These are phyloP conservation scores for Lepas anatifera DNA, from an alignment of 2,888 invertebrate genomes.

Conservation along the genomic window DNA sequence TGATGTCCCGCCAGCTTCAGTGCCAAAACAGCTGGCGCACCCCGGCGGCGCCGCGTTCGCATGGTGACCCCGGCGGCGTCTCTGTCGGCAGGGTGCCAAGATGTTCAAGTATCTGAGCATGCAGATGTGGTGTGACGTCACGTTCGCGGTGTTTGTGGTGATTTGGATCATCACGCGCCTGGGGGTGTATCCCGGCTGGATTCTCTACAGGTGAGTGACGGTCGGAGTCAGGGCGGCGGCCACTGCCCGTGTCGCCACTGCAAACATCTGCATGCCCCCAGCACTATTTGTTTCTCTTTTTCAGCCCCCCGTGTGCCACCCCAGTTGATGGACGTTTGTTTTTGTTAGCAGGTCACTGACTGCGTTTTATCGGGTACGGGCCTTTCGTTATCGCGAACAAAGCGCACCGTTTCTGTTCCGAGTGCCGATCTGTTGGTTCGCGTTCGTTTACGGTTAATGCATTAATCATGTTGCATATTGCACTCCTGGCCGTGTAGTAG, in stretches of 20 bases:
- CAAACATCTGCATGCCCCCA: neutral
- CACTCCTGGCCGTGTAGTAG: neutral
- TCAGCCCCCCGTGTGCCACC: too few relatives aligned
- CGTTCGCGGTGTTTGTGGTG: conserved; percentile 79
- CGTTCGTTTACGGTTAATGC: too few relatives aligned
- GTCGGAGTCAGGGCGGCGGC: too few relatives aligned
- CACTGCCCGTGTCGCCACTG: neutral
- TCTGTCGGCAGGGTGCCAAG: conserved; percentile 63
- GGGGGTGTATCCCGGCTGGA: conserved; percentile 77
- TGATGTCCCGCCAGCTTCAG: too few relatives aligned
- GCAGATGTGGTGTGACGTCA: conserved; percentile 70
- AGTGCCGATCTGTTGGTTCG: too few relatives aligned
- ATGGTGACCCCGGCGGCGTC: too few relatives aligned
- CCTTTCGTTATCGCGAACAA: too few relatives aligned
- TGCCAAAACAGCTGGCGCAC: too few relatives aligned
- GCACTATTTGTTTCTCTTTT: neutral
- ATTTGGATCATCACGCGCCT: conserved; percentile 85
- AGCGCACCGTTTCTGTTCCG: too few relatives aligned
- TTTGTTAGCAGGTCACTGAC: neutral
- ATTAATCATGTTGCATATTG: neutral
- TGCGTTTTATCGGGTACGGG: neutral
- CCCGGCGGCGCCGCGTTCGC: too few relatives aligned
- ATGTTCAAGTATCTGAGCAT: conserved; percentile 84
- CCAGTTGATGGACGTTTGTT: neutral
- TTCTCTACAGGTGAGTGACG: conserved; percentile 57